Evolutionary conservation across 2,888 invertebrate species (phyloP), one percentile per base, ranked within the genome.

Genomic region (Drosophila atroscutellata): DNA sequence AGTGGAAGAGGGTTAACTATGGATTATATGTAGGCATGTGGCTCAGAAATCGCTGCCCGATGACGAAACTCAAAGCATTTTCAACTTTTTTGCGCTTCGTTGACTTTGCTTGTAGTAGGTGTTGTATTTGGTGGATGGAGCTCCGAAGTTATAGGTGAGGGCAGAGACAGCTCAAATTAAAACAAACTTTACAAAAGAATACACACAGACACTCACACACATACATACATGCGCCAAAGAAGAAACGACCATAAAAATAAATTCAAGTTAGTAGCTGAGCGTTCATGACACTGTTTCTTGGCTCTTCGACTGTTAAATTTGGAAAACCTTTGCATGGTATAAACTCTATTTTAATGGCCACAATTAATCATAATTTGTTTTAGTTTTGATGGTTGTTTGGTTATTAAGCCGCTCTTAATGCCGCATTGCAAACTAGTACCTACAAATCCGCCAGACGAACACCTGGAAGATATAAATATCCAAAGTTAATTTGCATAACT

Each of bases 61-160:
- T 91, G 89, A 91, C 83, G 91, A 91, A 91, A 91, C 84, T 80
- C 62, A 36, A 66, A 78, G 81, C 83, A 82, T 79, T 91, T 92
- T 92, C 81, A 85, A 79, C 83, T 84, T 84, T 84, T 91, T 91
- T 85, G 89, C 90, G 91, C 90, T 90, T 89, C 83, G 91, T 64
- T 91, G 91, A 77, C 52, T 75, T 39, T 37, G 66, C 74, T 83
- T 79, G 85, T 80, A 73, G 89, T 72, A 89, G 45, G 45, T 45
- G 89, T 89, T 79, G 78, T 68, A 63, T 50, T 30, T 56, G 68
- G 59, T 70, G 59, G 75, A 62, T 69, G 66, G 34, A 26, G 36
- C 52, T 47, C 13, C 3, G 34, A 55, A 30, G 63, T 56, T n/a
- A 13, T 9, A 42, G 58, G 50, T 30, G 32, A 18, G 49, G 63